Percentiles rank a stretch among this genome's conserved stretches.
Evolutionary conservation across 92 coral and sea anemone species (phyloP).

Genomic region (Actinostola sp.): DNA sequence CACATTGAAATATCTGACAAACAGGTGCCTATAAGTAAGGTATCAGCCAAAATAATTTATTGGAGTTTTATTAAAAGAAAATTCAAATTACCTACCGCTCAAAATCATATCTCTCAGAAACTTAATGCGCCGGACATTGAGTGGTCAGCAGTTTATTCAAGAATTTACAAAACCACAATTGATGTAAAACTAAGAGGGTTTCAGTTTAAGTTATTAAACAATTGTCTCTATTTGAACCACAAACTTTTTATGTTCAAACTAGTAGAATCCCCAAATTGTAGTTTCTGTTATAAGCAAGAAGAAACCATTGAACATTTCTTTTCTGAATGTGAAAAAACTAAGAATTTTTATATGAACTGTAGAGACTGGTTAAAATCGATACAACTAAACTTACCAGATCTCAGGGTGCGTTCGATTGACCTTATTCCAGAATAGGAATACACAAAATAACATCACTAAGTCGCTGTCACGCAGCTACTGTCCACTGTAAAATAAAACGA

Average conservation of each 20-base stretch:
- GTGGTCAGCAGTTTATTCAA: background rate
- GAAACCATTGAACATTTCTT: background rate
- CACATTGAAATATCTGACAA: too few species aligned
- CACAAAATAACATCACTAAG: too few species aligned
- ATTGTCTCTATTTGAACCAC: slow-evolving; percentile 3
- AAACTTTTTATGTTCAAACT: background rate
- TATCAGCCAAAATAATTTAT: background rate
- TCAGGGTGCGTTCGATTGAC: too few species aligned
- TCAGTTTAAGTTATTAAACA: slow-evolving; percentile 1
- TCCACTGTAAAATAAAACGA: too few species aligned
- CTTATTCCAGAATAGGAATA: too few species aligned
- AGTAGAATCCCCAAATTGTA: background rate
- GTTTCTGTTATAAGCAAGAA: background rate
- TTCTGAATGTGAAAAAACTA: background rate
- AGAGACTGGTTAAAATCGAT: background rate
- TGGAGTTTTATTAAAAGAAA: background rate
- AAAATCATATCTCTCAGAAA: background rate
- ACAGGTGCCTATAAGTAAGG: too few species aligned
- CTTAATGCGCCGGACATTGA: background rate
- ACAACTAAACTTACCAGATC: too few species aligned
- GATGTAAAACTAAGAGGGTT: slow-evolving; percentile 5
- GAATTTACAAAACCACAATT: slow-evolving; percentile 13
- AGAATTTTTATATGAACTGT: background rate
- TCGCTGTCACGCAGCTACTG: too few species aligned
- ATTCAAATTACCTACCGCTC: background rate